These are phyloP conservation scores for Grus americana DNA, from an alignment of 2,113 vertebrate species.

Conservation along the genomic window DNA sequence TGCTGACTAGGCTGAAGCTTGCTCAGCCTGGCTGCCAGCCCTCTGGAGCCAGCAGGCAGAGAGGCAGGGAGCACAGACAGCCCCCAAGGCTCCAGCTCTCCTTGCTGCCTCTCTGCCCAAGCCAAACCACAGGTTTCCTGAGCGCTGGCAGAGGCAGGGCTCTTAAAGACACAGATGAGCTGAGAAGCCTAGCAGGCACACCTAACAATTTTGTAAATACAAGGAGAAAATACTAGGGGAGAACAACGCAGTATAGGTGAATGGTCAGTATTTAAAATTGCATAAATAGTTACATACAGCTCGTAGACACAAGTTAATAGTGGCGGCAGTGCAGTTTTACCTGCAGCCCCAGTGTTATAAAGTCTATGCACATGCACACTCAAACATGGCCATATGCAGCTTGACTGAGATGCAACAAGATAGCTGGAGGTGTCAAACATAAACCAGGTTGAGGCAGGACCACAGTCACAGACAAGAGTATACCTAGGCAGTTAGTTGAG, in stretches of 20 bases:
- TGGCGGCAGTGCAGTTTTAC: not conserved
- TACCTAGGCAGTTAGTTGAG: not conserved
- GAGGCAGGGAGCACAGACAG: not conserved
- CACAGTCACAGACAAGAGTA: not conserved
- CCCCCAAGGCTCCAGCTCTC: not conserved
- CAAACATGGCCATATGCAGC: accelerated
- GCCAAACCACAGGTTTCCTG: not conserved
- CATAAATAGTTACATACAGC: not conserved
- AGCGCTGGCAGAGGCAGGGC: not conserved
- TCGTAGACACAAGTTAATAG: not conserved
- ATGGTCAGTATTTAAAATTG: not conserved
- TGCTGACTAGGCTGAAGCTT: not conserved
- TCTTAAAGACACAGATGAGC: not conserved
- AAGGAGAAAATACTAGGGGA: not conserved
- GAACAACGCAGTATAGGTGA: not conserved
- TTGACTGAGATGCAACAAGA: not conserved
- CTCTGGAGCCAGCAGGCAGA: not conserved
- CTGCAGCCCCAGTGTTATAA: not conserved
- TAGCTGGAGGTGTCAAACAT: not conserved
- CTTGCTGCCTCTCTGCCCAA: not conserved
- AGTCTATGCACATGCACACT: accelerated
- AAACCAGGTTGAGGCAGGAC: not conserved
- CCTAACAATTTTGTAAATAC: not conserved
- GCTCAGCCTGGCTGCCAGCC: not conserved
- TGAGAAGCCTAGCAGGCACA: not conserved